Percentiles rank a stretch among this genome's conserved stretches.
phyloP scores from a whole-genome alignment of 64 coral and sea anemone genomes.

The Catalaphyllia jardinei region DNA sequence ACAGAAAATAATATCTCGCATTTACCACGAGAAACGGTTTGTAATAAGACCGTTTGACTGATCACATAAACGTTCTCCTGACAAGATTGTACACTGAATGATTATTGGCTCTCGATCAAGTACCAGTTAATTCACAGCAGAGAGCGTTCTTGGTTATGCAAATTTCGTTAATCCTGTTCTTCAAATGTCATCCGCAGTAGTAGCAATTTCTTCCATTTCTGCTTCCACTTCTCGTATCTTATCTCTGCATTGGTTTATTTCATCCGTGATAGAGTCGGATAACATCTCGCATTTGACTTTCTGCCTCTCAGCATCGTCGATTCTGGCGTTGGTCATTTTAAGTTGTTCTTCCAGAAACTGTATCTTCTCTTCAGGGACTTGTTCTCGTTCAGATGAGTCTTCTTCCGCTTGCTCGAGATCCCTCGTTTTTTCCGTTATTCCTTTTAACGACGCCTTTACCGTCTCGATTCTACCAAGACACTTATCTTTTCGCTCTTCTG shows the following conservation, averaged over 20 bases:
- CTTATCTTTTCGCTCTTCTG: not conserved
- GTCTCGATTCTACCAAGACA: not conserved
- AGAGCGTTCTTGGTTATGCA: not conserved
- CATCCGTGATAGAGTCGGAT: not conserved
- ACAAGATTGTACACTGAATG: no score
- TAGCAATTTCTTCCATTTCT: conserved; percentile 11
- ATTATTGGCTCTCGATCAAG: conserved; percentile 13
- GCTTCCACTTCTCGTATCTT: conserved; percentile 1
- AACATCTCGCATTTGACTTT: not conserved
- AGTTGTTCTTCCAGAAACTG: conserved; percentile 58
- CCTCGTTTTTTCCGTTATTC: not conserved
- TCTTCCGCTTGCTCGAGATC: conserved; percentile 47
- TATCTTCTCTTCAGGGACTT: conserved; percentile 48
- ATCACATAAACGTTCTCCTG: not conserved
- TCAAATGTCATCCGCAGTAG: not conserved
- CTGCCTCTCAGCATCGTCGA: conserved; percentile 20
- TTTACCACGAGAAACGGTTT: not conserved
- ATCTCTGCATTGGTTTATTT: not conserved
- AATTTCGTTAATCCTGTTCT: not conserved
- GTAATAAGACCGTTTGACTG: not conserved
- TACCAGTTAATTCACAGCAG: not conserved
- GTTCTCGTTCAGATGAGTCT: conserved; percentile 25
- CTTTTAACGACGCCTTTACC: not conserved
- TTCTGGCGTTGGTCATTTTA: not conserved
- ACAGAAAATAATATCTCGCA: not conserved